Percentiles rank a stretch among this genome's conserved stretches.
phyloP scores from a whole-genome alignment of 2,797 vertebrate species.

The Semaprochilodus insignis region DNA sequence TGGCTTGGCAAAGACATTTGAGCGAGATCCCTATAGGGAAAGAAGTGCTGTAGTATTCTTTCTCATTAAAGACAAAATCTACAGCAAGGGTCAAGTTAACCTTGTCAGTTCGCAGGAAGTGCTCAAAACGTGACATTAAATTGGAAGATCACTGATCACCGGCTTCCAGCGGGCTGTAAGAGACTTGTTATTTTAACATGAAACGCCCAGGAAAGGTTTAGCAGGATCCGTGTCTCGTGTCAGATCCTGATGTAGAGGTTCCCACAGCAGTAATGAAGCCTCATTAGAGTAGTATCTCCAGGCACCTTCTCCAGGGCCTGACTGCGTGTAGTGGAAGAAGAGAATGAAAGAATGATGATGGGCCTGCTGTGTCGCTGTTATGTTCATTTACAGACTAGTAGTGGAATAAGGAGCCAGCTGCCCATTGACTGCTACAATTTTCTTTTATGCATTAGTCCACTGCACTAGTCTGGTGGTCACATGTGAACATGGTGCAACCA shows the following conservation, averaged over 20 bases:
- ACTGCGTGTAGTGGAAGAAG: constrained; percentile 8
- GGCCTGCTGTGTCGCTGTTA: neutral
- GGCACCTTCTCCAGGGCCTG: neutral
- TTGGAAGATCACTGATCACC: constrained; percentile 30
- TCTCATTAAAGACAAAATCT: constrained; percentile 65
- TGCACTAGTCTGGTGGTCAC: neutral
- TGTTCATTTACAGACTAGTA: constrained; percentile 20
- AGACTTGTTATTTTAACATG: constrained; percentile 49
- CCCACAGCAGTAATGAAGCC: constrained; percentile 43
- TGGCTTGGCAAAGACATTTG: constrained; percentile 39
- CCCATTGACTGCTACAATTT: neutral
- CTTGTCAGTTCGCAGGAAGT: constrained; percentile 31
- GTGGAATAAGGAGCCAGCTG: constrained; percentile 16
- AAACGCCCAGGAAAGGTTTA: constrained; percentile 36
- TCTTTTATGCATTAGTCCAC: neutral
- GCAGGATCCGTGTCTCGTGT: constrained; percentile 28
- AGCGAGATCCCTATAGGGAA: neutral
- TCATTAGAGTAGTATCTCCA: constrained; percentile 52
- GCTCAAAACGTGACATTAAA: constrained; percentile 57
- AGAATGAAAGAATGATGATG: constrained; percentile 31
- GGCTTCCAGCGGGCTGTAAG: constrained; percentile 18
- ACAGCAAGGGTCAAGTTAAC: constrained; percentile 6
- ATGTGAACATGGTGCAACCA: neutral
- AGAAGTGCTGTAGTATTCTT: neutral
- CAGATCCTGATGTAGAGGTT: constrained; percentile 6